Conservation (phyloP, 2,888 invertebrate species). For the Altica lythri region DNA sequence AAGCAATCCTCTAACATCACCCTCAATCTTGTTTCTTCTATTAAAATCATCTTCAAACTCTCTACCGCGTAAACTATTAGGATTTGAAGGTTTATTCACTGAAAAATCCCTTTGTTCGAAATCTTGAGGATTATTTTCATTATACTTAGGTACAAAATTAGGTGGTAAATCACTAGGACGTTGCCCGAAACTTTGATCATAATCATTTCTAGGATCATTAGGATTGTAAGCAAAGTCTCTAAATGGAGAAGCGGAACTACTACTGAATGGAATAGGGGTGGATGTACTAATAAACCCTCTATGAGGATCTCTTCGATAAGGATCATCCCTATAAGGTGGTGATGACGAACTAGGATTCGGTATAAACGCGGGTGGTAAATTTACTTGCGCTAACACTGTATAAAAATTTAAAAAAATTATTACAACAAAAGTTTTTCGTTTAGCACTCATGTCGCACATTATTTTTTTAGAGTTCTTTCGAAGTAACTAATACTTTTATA, state of each 20-base stretch:
- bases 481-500: slow-evolving; percentile 42
- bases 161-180: slow-evolving; percentile 19
- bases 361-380: slow-evolving; percentile 27
- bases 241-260: background rate
- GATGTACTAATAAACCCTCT: slow-evolving; percentile 7
- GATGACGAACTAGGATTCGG: slow-evolving; percentile 41
- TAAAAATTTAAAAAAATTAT: slow-evolving; percentile 16
- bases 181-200: slow-evolving; percentile 26
- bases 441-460: slow-evolving; percentile 51
- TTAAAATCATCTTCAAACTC: slow-evolving; percentile 28
- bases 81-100: slow-evolving; percentile 5
- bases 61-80: slow-evolving; percentile 12
- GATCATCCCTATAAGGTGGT: slow-evolving; percentile 14
- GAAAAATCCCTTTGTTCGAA: slow-evolving; percentile 2
- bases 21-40: slow-evolving; percentile 33
- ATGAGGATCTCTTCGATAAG: background rate
- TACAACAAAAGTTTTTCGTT: slow-evolving; percentile 40
- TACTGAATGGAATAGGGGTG: slow-evolving; percentile 5
- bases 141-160: slow-evolving; percentile 15
- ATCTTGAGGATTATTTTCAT: slow-evolving; percentile 13
- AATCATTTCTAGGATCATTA: slow-evolving; percentile 26
- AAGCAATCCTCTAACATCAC: slow-evolving; percentile 64
- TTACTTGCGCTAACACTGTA: slow-evolving; percentile 18
- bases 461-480: slow-evolving; percentile 30
- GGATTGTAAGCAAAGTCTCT: slow-evolving; percentile 16